A percentile compares a stretch with the other conserved stretches of the same genome.
Evolutionary conservation across 1,140 invertebrate genomes (phyloP).

Genomic region (Ostrea edulis): DNA sequence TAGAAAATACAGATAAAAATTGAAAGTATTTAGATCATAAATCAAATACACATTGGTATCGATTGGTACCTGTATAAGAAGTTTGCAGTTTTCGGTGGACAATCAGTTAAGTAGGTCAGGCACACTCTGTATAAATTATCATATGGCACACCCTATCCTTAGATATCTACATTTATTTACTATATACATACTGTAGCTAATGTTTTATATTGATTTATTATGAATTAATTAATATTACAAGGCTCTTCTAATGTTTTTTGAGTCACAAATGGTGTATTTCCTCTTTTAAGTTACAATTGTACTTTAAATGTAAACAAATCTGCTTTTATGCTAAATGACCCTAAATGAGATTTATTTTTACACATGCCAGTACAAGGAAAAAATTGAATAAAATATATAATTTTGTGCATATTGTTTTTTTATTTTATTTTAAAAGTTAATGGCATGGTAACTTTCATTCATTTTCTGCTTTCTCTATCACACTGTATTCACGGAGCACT

Average conservation of each 20-base stretch:
- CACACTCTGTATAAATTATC: not conserved
- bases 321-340: not conserved
- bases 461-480: conserved; percentile 17
- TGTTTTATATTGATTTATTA: not conserved
- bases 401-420: conserved; percentile 26
- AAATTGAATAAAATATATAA: not conserved
- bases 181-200: not conserved
- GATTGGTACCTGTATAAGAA: too few species aligned
- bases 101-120: not conserved
- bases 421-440: not conserved
- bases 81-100: not conserved
- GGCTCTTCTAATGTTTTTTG: not conserved
- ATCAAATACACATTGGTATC: too few species aligned
- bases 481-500: not conserved
- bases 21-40: too few species aligned
- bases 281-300: not conserved
- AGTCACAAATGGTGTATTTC: not conserved
- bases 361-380: conserved; percentile 11
- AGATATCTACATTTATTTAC: conserved; percentile 12
- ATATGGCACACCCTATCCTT: not conserved
- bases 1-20: too few species aligned
- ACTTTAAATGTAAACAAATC: conserved; percentile 8
- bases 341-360: conserved; percentile 24
- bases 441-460: not conserved
- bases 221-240: not conserved